Evolutionary conservation across 2,113 vertebrate genomes (phyloP).

Genomic region (Chloebia gouldiae): DNA sequence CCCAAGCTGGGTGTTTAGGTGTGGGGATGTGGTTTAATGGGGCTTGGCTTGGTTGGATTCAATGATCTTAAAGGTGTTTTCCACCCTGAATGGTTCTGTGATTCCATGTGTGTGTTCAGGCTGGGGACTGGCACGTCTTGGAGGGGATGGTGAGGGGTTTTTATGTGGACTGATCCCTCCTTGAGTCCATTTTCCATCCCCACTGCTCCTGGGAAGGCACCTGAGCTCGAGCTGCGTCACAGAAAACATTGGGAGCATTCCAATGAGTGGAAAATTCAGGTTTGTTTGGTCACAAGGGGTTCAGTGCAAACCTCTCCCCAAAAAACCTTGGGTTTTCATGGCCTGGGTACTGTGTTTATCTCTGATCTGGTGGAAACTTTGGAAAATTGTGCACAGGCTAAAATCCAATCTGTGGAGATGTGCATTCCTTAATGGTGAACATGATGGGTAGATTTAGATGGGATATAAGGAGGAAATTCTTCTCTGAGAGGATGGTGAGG

Average conservation of each 20-base stretch:
- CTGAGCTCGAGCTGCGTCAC: not conserved
- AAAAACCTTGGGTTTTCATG: not conserved
- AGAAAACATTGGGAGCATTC: rapidly evolving
- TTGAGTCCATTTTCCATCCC: not conserved
- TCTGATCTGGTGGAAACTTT: not conserved
- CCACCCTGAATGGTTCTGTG: not conserved
- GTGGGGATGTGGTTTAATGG: not conserved
- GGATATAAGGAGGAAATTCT: not conserved
- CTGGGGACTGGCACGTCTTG: not conserved
- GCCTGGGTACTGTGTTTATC: not conserved
- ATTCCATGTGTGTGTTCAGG: not conserved
- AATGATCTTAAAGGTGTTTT: not conserved
- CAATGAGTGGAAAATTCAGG: not conserved
- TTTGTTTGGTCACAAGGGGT: not conserved
- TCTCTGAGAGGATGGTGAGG: not conserved
- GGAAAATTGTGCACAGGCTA: not conserved
- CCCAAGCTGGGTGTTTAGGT: not conserved
- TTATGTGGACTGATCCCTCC: not conserved
- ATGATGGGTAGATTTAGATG: not conserved
- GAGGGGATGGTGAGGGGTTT: not conserved
- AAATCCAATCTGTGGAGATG: rapidly evolving
- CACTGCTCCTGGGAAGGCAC: not conserved
- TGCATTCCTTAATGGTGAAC: not conserved
- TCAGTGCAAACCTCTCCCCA: not conserved
- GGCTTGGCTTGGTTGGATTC: not conserved